Evolutionary conservation across 2,888 invertebrate species (phyloP), one percentile per base, ranked within the genome.

Genomic region (Tetranychus truncatus): DNA sequence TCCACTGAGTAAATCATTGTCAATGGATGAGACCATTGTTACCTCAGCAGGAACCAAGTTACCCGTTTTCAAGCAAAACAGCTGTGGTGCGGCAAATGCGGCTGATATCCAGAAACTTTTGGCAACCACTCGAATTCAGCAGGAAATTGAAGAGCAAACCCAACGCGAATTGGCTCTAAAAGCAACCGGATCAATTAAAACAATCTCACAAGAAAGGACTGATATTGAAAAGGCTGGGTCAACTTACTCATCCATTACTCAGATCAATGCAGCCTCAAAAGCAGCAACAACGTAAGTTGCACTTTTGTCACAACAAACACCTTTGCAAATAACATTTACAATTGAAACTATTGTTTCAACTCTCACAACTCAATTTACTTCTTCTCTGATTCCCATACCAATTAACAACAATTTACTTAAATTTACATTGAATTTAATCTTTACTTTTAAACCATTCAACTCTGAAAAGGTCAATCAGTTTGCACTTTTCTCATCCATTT

Each of bases 131-230:
- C 87, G 91, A 82, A 91, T 94, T 82, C 92, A 93, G 84, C 87
- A 89, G 81, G 93, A 94, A 86, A 92, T 94, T 80, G 88, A 89
- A 80, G 90, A 91, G 84, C 91, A 91, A 77, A 89, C 89, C 75
- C 88, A 90, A 81, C 86, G 92, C 78, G 94, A 94, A 83, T 87
- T 89, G 81, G 91, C 91, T 81, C 87, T 92, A 79, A 86, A 88
- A 79, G 88, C 87, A 80, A 87, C 87, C 77, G 86, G 86, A 15
- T 84, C 83, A 79, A 86, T 86, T 77, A 83, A 83, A 79, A 86
- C 86, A 21, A 84, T 84, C 45, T 86, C 86, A n/a, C 84, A 85
- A 80, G 86, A 86, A 76, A 83, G 84, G 74, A 84, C 85, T 45
- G 85, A 55, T 55, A 55, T 55, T 55, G 55, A 55, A 15, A 55